Evolutionary conservation across 2,797 vertebrate genomes (phyloP), one percentile per base, ranked within the genome.

Genomic region (Pangasius macronema): DNA sequence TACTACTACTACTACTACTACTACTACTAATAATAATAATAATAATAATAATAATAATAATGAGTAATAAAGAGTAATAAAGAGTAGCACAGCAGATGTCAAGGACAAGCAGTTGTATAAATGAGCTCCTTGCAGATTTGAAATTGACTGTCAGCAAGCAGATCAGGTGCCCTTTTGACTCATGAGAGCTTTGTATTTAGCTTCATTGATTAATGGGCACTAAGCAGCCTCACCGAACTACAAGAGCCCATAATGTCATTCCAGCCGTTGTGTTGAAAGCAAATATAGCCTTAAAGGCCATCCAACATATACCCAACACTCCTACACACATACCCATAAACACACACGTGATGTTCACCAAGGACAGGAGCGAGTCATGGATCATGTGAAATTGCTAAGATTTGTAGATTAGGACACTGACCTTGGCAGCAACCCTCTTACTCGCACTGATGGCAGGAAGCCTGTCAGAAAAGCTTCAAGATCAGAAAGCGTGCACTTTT

Each of bases 321-420:
- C 80, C 79, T 63, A 63, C 16, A 53, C 68, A 67, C 36, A 46
- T 10, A 53, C 4, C 68, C 36, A 84, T 30, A 86, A 65, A 70
- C 22, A 5, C 30, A 2, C 46, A 39, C n/a, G 18, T 42, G 42
- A 82, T 2, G 46, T 49, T 73, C 59, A 88, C 39, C 86, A 91
- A 91, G 86, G 90, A 89, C 84, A 83, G 61, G 13, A 13, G 70
- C 24, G 81, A 83, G 55, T 72, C 68, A 20, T 57, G 24, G 80
- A 67, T 85, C 75, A 72, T 67, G 33, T 49, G 83, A 87, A 91
- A 89, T 88, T 84, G 86, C 46, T 77, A 49, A 65, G 84, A 84
- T 89, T 84, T 89, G 86, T 83, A 89, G 89, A 88, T 89, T 88
- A 88, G 53, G 39, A 46, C 63, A n/a, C 63, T 86, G 90, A 91